These are phyloP conservation scores for Tenthredo notha DNA, from an alignment of 2,888 invertebrate genomes.

Conservation along the genomic window DNA sequence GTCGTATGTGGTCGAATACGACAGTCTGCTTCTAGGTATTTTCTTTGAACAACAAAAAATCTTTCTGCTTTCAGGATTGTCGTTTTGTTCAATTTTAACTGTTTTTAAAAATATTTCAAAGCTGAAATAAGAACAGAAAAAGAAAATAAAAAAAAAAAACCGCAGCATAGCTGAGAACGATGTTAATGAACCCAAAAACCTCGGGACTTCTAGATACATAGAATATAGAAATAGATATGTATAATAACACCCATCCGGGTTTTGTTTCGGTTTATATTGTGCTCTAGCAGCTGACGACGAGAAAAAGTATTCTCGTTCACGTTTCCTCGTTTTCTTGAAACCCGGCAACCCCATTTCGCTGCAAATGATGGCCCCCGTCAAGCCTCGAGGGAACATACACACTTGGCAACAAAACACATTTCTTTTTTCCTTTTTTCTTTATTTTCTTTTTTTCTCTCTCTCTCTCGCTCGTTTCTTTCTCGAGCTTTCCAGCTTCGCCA, in stretches of 20 bases:
- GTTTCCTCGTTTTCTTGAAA: constrained; percentile 34
- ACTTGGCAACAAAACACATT: constrained; percentile 65
- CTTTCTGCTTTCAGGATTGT: too few relatives aligned
- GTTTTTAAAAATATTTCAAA: too few relatives aligned
- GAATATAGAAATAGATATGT: neutral
- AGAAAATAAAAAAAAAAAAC: neutral
- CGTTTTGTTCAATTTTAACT: too few relatives aligned
- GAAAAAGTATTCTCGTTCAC: neutral
- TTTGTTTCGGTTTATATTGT: constrained; percentile 35
- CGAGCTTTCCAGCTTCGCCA: constrained; percentile 28
- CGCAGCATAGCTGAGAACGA: neutral
- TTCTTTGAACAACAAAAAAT: too few relatives aligned
- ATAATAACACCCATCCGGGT: neutral
- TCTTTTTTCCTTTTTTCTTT: constrained; percentile 56
- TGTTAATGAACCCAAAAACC: neutral
- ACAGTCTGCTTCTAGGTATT: too few relatives aligned
- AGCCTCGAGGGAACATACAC: constrained; percentile 40
- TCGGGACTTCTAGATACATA: neutral
- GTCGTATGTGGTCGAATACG: too few relatives aligned
- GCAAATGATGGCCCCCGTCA: constrained; percentile 29
- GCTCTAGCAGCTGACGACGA: neutral
- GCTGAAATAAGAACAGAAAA: neutral
- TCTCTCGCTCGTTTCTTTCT: neutral
- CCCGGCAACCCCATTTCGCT: constrained; percentile 30
- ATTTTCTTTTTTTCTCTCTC: constrained; percentile 45